Evolutionary conservation across 2,888 invertebrate species (phyloP), one percentile per base, ranked within the genome.

Genomic region (Thalpophila matura): DNA sequence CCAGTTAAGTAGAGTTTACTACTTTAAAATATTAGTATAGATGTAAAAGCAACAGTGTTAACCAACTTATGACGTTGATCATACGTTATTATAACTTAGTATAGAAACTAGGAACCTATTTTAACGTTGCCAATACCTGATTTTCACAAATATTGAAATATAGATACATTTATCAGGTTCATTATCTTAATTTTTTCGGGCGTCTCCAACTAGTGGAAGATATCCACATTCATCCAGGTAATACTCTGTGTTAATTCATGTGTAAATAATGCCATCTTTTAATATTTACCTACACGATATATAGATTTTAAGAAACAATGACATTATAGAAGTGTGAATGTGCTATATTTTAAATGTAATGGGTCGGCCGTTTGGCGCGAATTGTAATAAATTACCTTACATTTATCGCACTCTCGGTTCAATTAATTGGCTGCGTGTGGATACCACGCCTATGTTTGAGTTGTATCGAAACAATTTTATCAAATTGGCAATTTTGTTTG

Each of bases 331-430:
- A 83, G 86, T 86, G 86, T 79, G 84, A 90, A 89, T 85, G 86
- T 86, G 89, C 89, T 85, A 90, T 91, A 90, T 90, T 91, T 92
- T 89, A 90, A 89, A 88, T 83, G 87, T 90, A 92, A 92, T 90
- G 89, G 89, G 82, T 75, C 85, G 87, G 89, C 85, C 85, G 87
- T 85, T 88, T 79, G 85, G 83, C 78, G 82, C 83, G 86, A 87
- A 89, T 88, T 84, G 87, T 88, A 89, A 91, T 91, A 90, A 90
- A 92, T 92, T 89, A 89, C 89, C 80, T 86, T 84, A 86, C 92
- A 91, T 92, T 91, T 91, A 91, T 91, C 88, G 88, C 88, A 74
- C 82, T 82, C 81, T 82, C 81, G 85, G 86, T 81, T 84, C 88
- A 88, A 89, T 90, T 91, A 91, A 92, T 91, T 90, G 89, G 87